A percentile compares a stretch with the other conserved stretches of the same genome.
Conservation (phyloP, 2,113 vertebrate genomes). For the Nestor notabilis region DNA sequence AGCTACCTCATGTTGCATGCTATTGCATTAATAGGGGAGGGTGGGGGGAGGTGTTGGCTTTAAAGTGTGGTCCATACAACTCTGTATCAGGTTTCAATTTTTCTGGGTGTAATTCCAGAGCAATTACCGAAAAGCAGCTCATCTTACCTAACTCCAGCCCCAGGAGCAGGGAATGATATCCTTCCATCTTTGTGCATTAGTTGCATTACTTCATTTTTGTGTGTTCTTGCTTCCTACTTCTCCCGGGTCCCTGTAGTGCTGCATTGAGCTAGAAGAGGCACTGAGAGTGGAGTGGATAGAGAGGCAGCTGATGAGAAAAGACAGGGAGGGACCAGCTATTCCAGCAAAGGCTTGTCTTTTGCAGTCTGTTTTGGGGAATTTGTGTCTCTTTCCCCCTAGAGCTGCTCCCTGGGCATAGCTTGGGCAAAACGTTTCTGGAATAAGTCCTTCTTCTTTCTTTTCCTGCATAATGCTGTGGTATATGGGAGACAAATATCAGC, state of each 20-base stretch:
- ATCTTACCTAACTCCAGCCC: background rate
- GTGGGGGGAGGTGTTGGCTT: background rate
- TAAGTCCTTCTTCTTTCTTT: background rate
- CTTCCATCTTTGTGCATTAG: conserved; percentile 25
- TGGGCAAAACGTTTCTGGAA: background rate
- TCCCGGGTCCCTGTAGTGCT: background rate
- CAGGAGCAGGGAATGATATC: background rate
- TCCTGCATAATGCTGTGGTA: background rate
- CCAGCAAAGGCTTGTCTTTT: conserved; percentile 33
- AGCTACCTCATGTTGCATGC: background rate
- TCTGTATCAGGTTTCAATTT: background rate
- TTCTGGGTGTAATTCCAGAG: background rate
- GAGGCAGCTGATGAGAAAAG: conserved; percentile 13
- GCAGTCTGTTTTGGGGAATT: conserved; percentile 8
- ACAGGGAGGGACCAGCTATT: background rate
- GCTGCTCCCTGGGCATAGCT: background rate
- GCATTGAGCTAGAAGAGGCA: background rate
- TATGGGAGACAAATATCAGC: background rate
- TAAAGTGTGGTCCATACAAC: background rate
- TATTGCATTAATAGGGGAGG: background rate
- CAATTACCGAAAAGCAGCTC: background rate
- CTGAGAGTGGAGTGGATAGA: background rate
- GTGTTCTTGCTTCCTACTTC: background rate
- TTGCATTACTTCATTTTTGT: background rate
- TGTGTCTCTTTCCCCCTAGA: background rate